These are phyloP conservation scores for Pelobates cultripes DNA, from an alignment of 2,797 vertebrate species.

Conservation along the genomic window DNA sequence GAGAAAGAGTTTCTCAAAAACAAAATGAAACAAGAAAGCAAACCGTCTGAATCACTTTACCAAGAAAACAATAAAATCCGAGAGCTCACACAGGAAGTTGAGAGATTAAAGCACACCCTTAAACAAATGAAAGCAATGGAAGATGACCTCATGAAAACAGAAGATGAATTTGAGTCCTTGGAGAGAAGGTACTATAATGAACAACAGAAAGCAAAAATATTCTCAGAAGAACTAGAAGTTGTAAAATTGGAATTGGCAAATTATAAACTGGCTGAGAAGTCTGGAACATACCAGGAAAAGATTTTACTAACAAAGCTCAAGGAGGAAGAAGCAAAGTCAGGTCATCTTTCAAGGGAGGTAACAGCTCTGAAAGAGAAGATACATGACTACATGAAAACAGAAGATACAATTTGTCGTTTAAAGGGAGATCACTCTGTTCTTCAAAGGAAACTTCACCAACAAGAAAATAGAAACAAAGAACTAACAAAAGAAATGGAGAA, in stretches of 20 bases:
- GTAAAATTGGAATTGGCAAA: conserved; percentile 86
- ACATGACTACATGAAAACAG: conserved; percentile 90
- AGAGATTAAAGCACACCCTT: conserved; percentile 86
- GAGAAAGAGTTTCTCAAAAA: conserved; percentile 89
- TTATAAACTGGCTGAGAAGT: conserved; percentile 91
- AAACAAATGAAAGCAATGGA: conserved; percentile 92
- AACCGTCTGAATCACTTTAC: conserved; percentile 79
- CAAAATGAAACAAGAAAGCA: conserved; percentile 85
- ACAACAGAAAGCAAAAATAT: conserved; percentile 81
- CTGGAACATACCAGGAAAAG: conserved; percentile 88
- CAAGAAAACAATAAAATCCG: conserved; percentile 96
- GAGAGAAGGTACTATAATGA: conserved; percentile 85
- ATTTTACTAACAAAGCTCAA: conserved; percentile 87
- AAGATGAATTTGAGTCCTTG: conserved; percentile 87
- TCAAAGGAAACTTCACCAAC: conserved; percentile 90
- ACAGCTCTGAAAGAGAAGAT: conserved; percentile 93
- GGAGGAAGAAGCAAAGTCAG: conserved; percentile 92
- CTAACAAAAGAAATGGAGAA: conserved; percentile 91
- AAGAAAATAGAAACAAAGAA: conserved; percentile 92
- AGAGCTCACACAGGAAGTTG: conserved; percentile 93
- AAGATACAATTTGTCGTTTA: conserved; percentile 87
- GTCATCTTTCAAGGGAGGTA: conserved; percentile 88
- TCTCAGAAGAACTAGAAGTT: conserved; percentile 87
- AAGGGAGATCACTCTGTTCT: conserved; percentile 87
- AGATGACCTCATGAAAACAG: conserved; percentile 87